Evolutionary conservation across 2,888 invertebrate genomes (phyloP).

Genomic region (Cosmorhoe ocellata): DNA sequence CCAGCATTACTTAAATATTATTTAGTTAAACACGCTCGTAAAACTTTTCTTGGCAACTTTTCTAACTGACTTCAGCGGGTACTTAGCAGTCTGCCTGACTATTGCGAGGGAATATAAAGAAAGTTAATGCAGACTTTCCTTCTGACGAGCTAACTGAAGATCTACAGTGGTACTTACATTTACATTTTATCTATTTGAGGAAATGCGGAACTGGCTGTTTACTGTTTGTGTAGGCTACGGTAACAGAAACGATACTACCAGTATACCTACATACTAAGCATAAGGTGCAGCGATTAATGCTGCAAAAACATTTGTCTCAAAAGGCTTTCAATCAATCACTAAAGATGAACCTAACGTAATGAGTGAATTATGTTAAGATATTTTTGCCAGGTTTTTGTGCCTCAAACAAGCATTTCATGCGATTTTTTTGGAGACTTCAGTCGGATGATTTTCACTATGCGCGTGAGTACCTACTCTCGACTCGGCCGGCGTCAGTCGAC

Average conservation of each 20-base stretch:
- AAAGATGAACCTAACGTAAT: too few species aligned
- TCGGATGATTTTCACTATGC: conserved; percentile 53
- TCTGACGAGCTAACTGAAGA: conserved; percentile 16
- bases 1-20: conserved; percentile 8
- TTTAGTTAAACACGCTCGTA: conserved; percentile 12
- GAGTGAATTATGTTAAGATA: not conserved
- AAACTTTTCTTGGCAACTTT: conserved; percentile 15
- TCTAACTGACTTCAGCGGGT: conserved; percentile 12
- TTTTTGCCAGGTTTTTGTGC: conserved; percentile 2
- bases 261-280: not conserved
- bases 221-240: not conserved
- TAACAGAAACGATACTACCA: not conserved
- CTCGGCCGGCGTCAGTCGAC: conserved; percentile 50
- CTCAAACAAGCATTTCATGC: conserved; percentile 27
- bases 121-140: conserved; percentile 26
- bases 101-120: conserved; percentile 3
- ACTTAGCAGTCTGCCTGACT: conserved; percentile 20
- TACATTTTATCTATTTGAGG: conserved; percentile 16
- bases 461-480: conserved; percentile 33
- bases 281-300: not conserved
- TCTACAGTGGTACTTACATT: conserved; percentile 21
- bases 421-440: conserved; percentile 49
- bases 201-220: conserved; percentile 16
- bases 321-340: not conserved
- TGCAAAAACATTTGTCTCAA: too few species aligned